Percentiles rank a stretch among this genome's conserved stretches.
These are phyloP conservation scores for Chydorus sphaericus DNA, from an alignment of 2,888 invertebrate genomes.

Conservation along the genomic window DNA sequence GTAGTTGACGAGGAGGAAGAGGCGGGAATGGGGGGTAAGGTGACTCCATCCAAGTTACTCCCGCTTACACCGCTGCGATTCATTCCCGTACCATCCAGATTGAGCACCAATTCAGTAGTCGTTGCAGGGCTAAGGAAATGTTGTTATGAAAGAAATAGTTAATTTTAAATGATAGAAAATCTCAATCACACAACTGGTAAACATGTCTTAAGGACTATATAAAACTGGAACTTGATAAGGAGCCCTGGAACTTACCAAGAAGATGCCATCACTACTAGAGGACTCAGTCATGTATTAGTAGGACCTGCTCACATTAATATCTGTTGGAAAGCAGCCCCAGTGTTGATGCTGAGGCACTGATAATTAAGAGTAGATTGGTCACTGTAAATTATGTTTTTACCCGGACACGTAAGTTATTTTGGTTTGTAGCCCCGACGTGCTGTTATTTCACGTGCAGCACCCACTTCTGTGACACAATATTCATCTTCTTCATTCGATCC, in stretches of 20 bases:
- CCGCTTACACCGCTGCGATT: conserved; percentile 1
- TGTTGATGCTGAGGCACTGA: background rate
- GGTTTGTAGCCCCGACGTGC: conserved; percentile 26
- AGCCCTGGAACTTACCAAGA: conserved; percentile 76
- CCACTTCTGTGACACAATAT: conserved; percentile 70
- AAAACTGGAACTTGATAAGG: no score
- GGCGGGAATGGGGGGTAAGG: conserved; percentile 28
- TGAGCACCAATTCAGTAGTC: conserved; percentile 5
- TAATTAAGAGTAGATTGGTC: background rate
- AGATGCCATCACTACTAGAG: conserved; percentile 90
- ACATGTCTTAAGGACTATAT: no score
- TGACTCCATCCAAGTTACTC: conserved; percentile 15
- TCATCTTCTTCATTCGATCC: no score
- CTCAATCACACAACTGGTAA: no score
- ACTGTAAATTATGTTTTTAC: conserved; percentile 36
- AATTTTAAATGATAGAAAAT: no score
- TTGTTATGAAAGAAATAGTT: background rate
- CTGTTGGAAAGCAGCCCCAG: conserved; percentile 56
- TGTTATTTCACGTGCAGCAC: conserved; percentile 48
- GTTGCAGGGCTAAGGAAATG: background rate
- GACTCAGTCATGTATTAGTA: conserved; percentile 66
- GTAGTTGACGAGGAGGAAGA: conserved; percentile 7
- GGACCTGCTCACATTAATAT: conserved; percentile 1
- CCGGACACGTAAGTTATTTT: conserved; percentile 43
- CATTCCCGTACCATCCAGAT: conserved; percentile 32